Conservation (phyloP, 2,797 vertebrate species). For the Amphiprion clarkii region DNA sequence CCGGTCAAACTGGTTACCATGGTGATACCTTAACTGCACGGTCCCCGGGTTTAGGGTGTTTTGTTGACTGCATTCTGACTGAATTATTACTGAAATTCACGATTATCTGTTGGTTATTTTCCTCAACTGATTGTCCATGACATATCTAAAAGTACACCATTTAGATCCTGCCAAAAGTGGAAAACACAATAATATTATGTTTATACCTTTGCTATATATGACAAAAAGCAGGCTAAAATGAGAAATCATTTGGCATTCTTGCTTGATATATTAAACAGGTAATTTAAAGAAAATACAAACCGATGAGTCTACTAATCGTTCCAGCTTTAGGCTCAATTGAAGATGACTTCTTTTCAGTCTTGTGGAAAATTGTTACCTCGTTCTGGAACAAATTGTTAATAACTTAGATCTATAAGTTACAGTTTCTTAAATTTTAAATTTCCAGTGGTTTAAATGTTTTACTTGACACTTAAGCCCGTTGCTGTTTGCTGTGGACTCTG, state of each 20-base stretch:
- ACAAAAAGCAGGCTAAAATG: background rate
- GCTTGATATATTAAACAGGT: no score
- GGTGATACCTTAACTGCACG: slow-evolving; percentile 24
- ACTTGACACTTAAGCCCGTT: background rate
- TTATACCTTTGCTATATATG: background rate
- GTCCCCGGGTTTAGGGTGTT: background rate
- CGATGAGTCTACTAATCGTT: slow-evolving; percentile 1
- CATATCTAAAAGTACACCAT: no score
- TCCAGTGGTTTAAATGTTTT: background rate
- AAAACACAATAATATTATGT: background rate
- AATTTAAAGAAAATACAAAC: slow-evolving; percentile 4
- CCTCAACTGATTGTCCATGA: no score
- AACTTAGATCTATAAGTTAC: background rate
- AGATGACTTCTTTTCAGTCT: background rate
- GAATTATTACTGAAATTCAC: background rate
- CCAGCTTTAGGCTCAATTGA: slow-evolving; percentile 11
- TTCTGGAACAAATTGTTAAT: slow-evolving; percentile 1
- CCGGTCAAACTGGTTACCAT: slow-evolving; percentile 52
- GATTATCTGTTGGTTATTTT: background rate
- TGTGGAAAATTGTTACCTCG: background rate
- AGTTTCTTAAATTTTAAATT: slow-evolving; percentile 4
- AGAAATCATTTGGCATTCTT: no score
- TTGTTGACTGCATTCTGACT: slow-evolving; percentile 3
- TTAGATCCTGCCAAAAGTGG: background rate
- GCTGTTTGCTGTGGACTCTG: slow-evolving; percentile 16